These are phyloP conservation scores for Argyresthia goedartella DNA, from an alignment of 2,888 invertebrate species.

Conservation along the genomic window DNA sequence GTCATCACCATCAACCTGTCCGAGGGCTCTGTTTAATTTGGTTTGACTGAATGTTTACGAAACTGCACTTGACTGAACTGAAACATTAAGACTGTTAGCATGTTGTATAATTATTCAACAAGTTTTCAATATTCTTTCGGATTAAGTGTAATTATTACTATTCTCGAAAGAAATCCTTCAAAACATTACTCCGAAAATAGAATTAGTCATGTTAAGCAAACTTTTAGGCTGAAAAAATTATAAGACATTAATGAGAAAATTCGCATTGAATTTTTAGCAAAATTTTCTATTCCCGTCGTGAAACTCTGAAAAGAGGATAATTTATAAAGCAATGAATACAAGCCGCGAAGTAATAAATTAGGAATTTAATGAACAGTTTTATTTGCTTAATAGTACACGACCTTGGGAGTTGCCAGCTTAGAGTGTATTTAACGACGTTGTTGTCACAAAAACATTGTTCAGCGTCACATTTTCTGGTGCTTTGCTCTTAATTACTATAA, in stretches of 20 bases:
- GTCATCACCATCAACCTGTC: no score
- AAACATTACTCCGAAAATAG: no score
- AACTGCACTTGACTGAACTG: background rate
- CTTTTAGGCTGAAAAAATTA: background rate
- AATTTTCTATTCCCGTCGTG: constrained; percentile 17
- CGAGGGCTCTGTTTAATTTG: no score
- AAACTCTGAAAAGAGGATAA: constrained; percentile 27
- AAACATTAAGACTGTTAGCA: no score
- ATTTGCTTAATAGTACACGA: constrained; percentile 24
- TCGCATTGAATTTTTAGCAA: constrained; percentile 11
- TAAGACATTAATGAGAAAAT: constrained; percentile 10
- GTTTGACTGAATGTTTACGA: no score
- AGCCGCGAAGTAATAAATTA: constrained; percentile 37
- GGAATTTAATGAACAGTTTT: constrained; percentile 34
- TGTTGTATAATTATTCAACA: no score
- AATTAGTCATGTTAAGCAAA: background rate
- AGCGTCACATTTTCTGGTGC: constrained; percentile 43
- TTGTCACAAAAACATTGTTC: constrained; percentile 37
- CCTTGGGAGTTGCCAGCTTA: constrained; percentile 13
- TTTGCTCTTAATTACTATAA: constrained; percentile 49
- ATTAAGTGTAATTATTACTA: no score
- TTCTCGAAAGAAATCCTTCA: no score
- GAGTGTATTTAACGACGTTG: constrained; percentile 31
- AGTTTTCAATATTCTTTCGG: no score
- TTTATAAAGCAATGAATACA: constrained; percentile 35